Conservation (phyloP, 2,888 invertebrate species). For the Phytoseiulus persimilis region DNA sequence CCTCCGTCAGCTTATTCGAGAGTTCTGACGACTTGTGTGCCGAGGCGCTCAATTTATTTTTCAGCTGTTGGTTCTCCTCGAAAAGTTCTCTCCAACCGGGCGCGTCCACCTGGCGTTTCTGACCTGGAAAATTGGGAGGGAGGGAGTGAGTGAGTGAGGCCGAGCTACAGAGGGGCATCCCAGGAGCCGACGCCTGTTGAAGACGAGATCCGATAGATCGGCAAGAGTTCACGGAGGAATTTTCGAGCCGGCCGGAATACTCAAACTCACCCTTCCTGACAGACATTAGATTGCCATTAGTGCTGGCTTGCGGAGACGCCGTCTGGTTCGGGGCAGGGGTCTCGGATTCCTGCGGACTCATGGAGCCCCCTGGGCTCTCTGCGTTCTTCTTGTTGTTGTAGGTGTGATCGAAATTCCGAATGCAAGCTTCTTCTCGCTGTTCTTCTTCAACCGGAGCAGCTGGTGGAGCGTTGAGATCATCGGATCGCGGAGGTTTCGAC, state of each 20-base stretch:
- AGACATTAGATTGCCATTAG: not conserved
- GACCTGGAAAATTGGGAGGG: not conserved
- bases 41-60: conserved; percentile 11
- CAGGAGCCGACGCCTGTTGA: too few relatives aligned
- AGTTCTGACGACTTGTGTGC: conserved; percentile 16
- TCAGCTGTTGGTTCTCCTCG: conserved; percentile 11
- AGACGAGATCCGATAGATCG: not conserved
- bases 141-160: too few relatives aligned
- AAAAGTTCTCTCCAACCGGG: conserved; percentile 16
- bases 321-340: not conserved
- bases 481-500: not conserved
- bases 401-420: conserved; percentile 33
- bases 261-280: not conserved
- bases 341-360: not conserved
- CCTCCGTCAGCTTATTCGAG: conserved; percentile 12
- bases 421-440: not conserved
- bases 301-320: not conserved
- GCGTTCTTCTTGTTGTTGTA: conserved; percentile 21
- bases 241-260: not conserved
- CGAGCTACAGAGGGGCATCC: too few relatives aligned
- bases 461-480: not conserved
- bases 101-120: not conserved
- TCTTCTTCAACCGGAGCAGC: not conserved
- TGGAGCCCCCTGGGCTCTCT: not conserved
- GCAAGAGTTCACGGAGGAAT: not conserved